These are phyloP conservation scores for Meteorus sp. DNA, from an alignment of 1,140 invertebrate genomes.

Conservation along the genomic window DNA sequence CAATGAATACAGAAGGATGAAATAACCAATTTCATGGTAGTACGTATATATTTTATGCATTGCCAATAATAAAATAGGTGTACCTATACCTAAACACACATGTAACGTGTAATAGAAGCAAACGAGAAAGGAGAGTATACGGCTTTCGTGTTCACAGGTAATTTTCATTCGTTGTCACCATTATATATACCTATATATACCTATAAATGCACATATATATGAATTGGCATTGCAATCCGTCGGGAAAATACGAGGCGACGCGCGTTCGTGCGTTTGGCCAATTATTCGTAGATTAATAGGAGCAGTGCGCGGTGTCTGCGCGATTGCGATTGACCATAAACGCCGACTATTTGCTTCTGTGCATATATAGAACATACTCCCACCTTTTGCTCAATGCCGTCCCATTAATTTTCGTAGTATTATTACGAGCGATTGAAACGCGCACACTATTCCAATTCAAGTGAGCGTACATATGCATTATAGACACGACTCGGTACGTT, in stretches of 20 bases:
- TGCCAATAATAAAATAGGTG: background rate
- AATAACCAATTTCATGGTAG: too few relatives aligned
- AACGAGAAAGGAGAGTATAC: background rate
- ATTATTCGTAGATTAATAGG: constrained; percentile 33
- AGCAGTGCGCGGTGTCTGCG: constrained; percentile 3
- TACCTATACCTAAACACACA: background rate
- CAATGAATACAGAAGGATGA: too few relatives aligned
- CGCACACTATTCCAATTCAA: constrained; percentile 14
- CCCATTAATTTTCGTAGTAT: constrained; percentile 31
- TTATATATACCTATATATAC: too few relatives aligned
- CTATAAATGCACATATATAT: too few relatives aligned
- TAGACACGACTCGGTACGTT: too few relatives aligned
- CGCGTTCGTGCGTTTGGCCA: constrained; percentile 26
- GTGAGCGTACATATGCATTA: background rate
- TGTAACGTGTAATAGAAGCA: background rate
- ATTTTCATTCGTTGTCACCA: constrained; percentile 2
- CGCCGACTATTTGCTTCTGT: constrained; percentile 24
- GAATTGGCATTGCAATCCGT: constrained; percentile 3
- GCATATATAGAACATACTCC: too few relatives aligned
- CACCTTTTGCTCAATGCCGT: too few relatives aligned
- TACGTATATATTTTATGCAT: too few relatives aligned
- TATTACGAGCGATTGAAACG: constrained; percentile 31
- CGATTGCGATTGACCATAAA: constrained; percentile 32
- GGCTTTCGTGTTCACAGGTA: constrained; percentile 3
- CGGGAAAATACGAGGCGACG: constrained; percentile 28